These are phyloP conservation scores for Leptobrachium leishanense DNA, from an alignment of 2,113 vertebrate species.

Conservation along the genomic window DNA sequence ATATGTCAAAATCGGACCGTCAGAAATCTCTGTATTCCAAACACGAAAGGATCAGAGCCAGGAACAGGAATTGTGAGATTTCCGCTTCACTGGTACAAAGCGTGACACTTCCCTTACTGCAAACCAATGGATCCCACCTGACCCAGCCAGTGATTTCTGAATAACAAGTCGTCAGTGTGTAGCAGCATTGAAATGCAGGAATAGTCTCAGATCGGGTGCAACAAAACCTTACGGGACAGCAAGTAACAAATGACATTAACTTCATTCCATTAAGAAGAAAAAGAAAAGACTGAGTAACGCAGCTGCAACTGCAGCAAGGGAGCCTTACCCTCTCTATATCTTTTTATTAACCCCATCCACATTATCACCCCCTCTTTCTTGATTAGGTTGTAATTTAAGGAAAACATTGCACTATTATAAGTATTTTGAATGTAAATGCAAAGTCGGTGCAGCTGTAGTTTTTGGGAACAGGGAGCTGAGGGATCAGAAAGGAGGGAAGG, in stretches of 20 bases:
- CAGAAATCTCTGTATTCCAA: too few species aligned
- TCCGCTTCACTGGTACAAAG: too few species aligned
- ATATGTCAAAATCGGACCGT: too few species aligned
- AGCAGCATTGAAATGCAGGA: conserved; percentile 19
- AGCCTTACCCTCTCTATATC: neutral
- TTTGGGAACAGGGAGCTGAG: neutral
- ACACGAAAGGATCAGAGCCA: too few species aligned
- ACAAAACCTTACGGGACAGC: conserved; percentile 16
- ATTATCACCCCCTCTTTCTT: conserved; percentile 1
- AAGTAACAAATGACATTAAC: conserved; percentile 19
- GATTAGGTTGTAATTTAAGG: conserved; percentile 53
- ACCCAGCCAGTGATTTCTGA: too few species aligned
- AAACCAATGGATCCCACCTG: too few species aligned
- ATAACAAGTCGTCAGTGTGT: too few species aligned
- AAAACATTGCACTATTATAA: conserved; percentile 49
- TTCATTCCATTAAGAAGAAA: conserved; percentile 3
- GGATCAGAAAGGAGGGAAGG: conserved; percentile 42
- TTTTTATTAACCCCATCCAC: neutral
- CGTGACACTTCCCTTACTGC: too few species aligned
- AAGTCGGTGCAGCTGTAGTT: conserved; percentile 55
- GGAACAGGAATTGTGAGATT: too few species aligned
- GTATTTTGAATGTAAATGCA: conserved; percentile 44
- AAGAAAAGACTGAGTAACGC: conserved; percentile 51
- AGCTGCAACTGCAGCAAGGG: conserved; percentile 55
- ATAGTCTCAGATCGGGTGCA: neutral